Percentiles rank a stretch among this genome's conserved stretches.
Conservation (phyloP, 2,113 vertebrate species). For the Myanophis thanlyinensis region DNA sequence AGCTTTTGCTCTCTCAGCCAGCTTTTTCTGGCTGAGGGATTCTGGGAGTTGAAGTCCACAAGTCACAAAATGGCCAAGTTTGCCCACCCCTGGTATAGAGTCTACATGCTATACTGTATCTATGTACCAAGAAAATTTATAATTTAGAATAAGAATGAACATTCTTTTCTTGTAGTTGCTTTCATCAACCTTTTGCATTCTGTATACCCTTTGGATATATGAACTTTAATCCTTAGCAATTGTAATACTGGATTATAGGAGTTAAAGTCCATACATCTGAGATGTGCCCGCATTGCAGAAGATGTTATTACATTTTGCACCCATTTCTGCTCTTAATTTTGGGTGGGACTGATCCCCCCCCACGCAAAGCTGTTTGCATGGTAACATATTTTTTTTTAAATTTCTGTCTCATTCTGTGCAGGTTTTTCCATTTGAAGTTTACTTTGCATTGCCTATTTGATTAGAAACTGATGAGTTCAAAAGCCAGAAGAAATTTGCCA, state of each 20-base stretch:
- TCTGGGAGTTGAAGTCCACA: too few species aligned
- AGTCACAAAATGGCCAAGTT: too few species aligned
- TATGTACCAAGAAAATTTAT: background rate
- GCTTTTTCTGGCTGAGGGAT: too few species aligned
- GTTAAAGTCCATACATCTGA: background rate
- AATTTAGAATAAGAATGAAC: background rate
- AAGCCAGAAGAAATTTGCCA: background rate
- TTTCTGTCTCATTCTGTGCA: slow-evolving; percentile 19
- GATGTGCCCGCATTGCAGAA: background rate
- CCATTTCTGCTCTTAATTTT: background rate
- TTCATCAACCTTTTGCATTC: background rate
- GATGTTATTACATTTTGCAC: background rate
- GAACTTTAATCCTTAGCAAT: background rate
- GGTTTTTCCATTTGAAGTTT: slow-evolving; percentile 30
- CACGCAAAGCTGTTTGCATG: background rate
- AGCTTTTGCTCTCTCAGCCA: too few species aligned
- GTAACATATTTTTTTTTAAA: background rate
- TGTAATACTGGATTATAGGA: background rate
- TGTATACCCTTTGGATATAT: background rate
- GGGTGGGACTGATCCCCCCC: background rate
- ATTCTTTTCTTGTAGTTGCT: background rate
- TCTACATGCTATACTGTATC: background rate
- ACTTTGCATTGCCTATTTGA: slow-evolving; percentile 33
- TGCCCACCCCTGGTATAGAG: too few species aligned
- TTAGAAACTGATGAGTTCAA: slow-evolving; percentile 24